Conservation (phyloP, 1,140 invertebrate genomes). For the Wiebesia pumilae region DNA sequence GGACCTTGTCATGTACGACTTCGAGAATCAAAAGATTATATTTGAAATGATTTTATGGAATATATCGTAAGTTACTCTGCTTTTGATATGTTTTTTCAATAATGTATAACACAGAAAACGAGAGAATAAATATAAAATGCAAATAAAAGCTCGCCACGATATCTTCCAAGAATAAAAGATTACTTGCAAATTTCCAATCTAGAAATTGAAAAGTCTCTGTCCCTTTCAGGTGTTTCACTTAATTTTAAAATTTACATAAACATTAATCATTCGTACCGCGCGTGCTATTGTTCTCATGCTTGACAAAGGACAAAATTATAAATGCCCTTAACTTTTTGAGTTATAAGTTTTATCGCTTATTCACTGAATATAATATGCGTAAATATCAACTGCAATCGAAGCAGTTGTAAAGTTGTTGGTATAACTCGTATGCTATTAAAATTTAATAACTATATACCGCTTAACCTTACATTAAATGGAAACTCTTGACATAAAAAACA, state of each 20-base stretch:
- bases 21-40: background rate
- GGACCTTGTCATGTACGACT: background rate
- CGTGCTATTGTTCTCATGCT: background rate
- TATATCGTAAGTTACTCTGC: background rate
- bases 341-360: constrained; percentile 5
- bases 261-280: constrained; percentile 11
- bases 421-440: background rate
- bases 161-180: background rate
- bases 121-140: background rate
- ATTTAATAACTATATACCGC: background rate
- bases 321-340: background rate
- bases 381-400: background rate
- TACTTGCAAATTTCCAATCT: background rate
- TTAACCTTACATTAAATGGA: background rate
- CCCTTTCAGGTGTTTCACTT: constrained; percentile 52
- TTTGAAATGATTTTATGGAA: no score
- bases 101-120: no score
- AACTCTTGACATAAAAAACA: constrained; percentile 1
- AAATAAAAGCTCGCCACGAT: background rate
- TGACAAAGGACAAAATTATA: constrained; percentile 8
- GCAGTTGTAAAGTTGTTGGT: background rate
- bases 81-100: no score
- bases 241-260: constrained; percentile 22
- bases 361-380: background rate
- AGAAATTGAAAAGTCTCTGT: background rate